phyloP scores from a whole-genome alignment of 2,113 vertebrate species.

The Actenoides lindsayi region DNA sequence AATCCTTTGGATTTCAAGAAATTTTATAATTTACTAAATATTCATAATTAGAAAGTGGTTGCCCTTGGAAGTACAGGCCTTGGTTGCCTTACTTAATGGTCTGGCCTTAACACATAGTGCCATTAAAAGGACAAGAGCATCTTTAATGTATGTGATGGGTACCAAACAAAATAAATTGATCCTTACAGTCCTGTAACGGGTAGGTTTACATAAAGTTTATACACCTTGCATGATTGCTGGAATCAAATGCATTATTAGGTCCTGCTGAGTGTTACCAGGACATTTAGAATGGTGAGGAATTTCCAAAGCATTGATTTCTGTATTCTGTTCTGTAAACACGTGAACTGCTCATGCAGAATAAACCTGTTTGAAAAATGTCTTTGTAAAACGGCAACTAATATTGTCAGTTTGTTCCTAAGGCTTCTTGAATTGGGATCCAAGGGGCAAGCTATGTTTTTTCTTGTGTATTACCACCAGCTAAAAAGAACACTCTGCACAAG shows the following conservation, averaged over 20 bases:
- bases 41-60: neutral
- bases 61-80: neutral
- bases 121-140: neutral
- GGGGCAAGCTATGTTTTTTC: neutral
- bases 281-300: neutral
- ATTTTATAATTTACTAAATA: neutral
- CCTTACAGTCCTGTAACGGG: neutral
- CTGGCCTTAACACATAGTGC: neutral
- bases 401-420: neutral
- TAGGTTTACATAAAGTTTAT: neutral
- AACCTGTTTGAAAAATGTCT: neutral
- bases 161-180: neutral
- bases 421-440: neutral
- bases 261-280: neutral
- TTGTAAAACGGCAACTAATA: neutral
- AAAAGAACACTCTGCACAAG: neutral
- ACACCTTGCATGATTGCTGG: neutral
- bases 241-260: neutral
- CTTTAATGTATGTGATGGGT: neutral
- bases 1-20: neutral
- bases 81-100: neutral
- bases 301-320: neutral
- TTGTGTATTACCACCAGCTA: neutral
- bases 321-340: neutral
- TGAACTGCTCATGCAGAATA: neutral